These are phyloP conservation scores for Perca flavescens DNA, from an alignment of 2,113 vertebrate species.

Conservation along the genomic window DNA sequence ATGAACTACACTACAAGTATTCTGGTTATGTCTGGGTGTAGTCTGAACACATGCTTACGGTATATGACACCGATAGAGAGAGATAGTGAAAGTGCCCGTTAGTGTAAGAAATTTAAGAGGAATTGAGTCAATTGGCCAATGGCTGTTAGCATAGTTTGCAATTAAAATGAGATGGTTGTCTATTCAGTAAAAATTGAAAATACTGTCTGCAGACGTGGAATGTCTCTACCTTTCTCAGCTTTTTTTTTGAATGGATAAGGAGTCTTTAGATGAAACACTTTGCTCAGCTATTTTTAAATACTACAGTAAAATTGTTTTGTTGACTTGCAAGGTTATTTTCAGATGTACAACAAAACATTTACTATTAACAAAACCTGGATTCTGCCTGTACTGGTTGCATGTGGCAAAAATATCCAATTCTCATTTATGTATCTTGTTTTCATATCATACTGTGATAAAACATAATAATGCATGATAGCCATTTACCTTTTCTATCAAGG, in stretches of 20 bases:
- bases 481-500: background rate
- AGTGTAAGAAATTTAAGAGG: slow-evolving; percentile 37
- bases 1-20: slow-evolving; percentile 8
- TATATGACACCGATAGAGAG: background rate
- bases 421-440: background rate
- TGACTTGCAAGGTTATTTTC: background rate
- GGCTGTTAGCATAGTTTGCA: slow-evolving; percentile 53
- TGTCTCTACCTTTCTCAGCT: background rate
- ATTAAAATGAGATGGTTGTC: slow-evolving; percentile 56
- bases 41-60: slow-evolving; percentile 21
- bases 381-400: background rate
- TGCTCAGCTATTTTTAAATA: background rate
- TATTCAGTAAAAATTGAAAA: slow-evolving; percentile 28
- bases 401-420: background rate
- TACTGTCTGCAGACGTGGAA: slow-evolving; percentile 6
- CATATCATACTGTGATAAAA: background rate
- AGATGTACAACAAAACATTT: background rate
- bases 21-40: slow-evolving; percentile 25
- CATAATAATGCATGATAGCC: background rate
- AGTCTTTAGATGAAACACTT: background rate
- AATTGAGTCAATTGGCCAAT: slow-evolving; percentile 31
- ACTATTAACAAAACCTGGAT: background rate
- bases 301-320: slow-evolving; percentile 2
- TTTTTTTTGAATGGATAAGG: background rate
- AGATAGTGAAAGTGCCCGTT: slow-evolving; percentile 6